phyloP scores from a whole-genome alignment of 1,140 invertebrate genomes.

The Orius insidiosus region DNA sequence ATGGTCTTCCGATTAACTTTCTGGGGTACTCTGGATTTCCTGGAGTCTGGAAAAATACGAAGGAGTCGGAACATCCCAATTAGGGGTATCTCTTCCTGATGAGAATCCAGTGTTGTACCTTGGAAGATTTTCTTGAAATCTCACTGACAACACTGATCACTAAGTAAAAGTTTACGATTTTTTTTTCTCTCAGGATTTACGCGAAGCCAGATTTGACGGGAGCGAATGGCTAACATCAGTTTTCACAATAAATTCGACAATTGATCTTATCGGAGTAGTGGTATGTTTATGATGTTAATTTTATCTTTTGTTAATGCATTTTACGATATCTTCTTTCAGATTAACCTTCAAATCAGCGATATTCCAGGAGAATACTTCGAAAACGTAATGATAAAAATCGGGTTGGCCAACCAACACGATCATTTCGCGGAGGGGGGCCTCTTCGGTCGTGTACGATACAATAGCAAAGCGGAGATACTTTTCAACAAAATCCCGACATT shows the following conservation, averaged over 20 bases:
- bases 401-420: constrained; percentile 5
- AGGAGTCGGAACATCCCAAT: too few relatives aligned
- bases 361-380: constrained; percentile 6
- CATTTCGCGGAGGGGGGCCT: constrained; percentile 11
- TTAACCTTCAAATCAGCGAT: constrained; percentile 8
- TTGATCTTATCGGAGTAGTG: constrained; percentile 11
- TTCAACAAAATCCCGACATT: constrained; percentile 2
- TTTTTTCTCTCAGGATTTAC: constrained; percentile 2
- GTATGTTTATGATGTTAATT: constrained; percentile 5
- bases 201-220: constrained; percentile 11
- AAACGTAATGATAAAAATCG: constrained; percentile 14
- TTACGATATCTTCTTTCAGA: neutral
- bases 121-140: too few relatives aligned
- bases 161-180: too few relatives aligned
- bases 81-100: too few relatives aligned
- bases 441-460: constrained; percentile 9
- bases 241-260: constrained; percentile 5
- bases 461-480: constrained; percentile 10
- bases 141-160: too few relatives aligned
- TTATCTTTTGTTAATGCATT: neutral
- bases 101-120: too few relatives aligned
- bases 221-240: constrained; percentile 15
- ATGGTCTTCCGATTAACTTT: neutral
- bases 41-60: too few relatives aligned
- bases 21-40: too few relatives aligned